Evolutionary conservation across 1,140 invertebrate genomes (phyloP).

Genomic region (Matsumurasca onukii): DNA sequence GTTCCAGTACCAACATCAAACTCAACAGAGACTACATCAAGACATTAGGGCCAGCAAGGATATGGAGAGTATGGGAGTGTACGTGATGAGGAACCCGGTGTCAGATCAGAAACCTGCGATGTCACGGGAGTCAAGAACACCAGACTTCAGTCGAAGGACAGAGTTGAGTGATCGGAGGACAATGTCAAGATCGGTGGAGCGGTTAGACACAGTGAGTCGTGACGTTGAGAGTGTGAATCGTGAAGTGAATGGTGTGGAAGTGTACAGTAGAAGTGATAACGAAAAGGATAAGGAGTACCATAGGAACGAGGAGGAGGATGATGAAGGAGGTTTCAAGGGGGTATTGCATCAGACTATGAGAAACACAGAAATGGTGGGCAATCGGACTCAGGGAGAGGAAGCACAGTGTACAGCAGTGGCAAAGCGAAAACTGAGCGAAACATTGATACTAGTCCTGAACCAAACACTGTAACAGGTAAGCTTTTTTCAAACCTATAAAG

Average conservation of each 20-base stretch:
- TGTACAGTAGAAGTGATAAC: neutral
- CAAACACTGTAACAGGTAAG: constrained; percentile 35
- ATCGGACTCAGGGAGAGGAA: constrained; percentile 70
- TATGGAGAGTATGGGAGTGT: constrained; percentile 29
- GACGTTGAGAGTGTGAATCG: constrained; percentile 10
- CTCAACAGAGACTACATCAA: neutral
- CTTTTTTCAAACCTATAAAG: neutral
- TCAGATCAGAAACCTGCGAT: neutral
- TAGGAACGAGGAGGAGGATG: constrained; percentile 35
- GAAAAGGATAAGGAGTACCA: constrained; percentile 13
- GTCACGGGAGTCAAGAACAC: constrained; percentile 23
- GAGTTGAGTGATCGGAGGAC: constrained; percentile 9
- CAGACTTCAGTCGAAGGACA: constrained; percentile 23
- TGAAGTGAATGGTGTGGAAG: constrained; percentile 14
- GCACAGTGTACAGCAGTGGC: constrained; percentile 72
- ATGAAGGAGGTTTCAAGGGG: constrained; percentile 35
- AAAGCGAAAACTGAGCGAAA: constrained; percentile 40
- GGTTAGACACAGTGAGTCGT: constrained; percentile 1
- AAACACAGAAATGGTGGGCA: constrained; percentile 55
- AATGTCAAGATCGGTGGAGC: constrained; percentile 8
- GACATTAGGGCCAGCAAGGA: constrained; percentile 20
- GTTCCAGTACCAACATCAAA: constrained; percentile 15
- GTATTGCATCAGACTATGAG: constrained; percentile 62
- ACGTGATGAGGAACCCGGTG: constrained; percentile 21
- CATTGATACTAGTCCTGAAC: constrained; percentile 38